A percentile compares a stretch with the other conserved stretches of the same genome.
These are phyloP conservation scores for Drosophila orosa DNA, from an alignment of 1,140 invertebrate species.

Conservation along the genomic window DNA sequence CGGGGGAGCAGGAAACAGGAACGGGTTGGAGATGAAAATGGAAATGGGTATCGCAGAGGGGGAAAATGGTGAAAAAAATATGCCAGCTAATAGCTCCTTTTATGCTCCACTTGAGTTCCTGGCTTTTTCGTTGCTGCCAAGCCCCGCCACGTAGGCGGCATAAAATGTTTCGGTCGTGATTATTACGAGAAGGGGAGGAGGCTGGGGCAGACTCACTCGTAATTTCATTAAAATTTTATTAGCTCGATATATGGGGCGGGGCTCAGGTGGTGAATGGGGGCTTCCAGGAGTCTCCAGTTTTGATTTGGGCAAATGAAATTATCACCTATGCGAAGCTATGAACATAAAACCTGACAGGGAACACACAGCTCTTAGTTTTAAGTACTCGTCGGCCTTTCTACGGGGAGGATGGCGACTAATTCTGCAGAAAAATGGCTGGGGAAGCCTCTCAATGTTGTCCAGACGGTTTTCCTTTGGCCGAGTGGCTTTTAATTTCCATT, in stretches of 20 bases:
- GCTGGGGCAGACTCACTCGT: slow-evolving; percentile 44
- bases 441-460: background rate
- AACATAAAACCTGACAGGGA: slow-evolving; percentile 42
- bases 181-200: slow-evolving; percentile 68
- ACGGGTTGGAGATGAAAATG: slow-evolving; percentile 9
- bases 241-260: slow-evolving; percentile 57
- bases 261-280: slow-evolving; percentile 35
- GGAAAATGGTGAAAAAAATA: slow-evolving; percentile 41
- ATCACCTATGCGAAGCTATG: slow-evolving; percentile 74
- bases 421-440: background rate
- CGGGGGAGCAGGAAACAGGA: background rate
- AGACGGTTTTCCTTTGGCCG: slow-evolving; percentile 23
- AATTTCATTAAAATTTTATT: slow-evolving; percentile 83
- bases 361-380: slow-evolving; percentile 29
- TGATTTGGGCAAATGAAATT: slow-evolving; percentile 79
- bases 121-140: background rate
- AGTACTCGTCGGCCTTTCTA: background rate
- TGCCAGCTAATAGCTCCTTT: slow-evolving; percentile 74
- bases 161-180: slow-evolving; percentile 71
- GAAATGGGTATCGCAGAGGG: background rate
- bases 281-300: slow-evolving; percentile 20
- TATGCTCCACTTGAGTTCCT: slow-evolving; percentile 70
- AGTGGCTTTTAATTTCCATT: slow-evolving; percentile 76
- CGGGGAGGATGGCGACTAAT: background rate
- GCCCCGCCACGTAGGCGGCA: slow-evolving; percentile 65